These are phyloP conservation scores for Agrilus mali DNA, from an alignment of 2,888 invertebrate genomes.

Conservation along the genomic window DNA sequence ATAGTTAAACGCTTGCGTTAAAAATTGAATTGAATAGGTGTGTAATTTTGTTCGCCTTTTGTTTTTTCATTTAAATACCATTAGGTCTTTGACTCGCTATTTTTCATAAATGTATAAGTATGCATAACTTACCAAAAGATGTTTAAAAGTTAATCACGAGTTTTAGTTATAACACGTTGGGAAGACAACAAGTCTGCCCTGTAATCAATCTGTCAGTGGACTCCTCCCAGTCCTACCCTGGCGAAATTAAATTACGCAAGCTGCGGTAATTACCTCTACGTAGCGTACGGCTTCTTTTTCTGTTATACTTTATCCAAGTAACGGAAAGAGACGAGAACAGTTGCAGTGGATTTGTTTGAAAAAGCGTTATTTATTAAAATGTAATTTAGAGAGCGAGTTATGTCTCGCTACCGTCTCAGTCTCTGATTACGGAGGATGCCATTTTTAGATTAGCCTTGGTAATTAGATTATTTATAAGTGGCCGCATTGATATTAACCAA, in stretches of 20 bases:
- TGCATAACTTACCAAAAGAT: too few species aligned
- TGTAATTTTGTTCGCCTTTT: too few species aligned
- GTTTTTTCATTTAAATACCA: too few species aligned
- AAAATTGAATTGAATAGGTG: too few species aligned
- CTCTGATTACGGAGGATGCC: slow-evolving; percentile 26
- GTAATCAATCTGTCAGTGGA: slow-evolving; percentile 35
- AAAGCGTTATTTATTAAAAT: slow-evolving; percentile 5
- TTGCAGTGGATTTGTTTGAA: background rate
- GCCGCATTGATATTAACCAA: too few species aligned
- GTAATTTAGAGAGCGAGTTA: slow-evolving; percentile 21
- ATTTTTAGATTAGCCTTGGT: slow-evolving; percentile 27
- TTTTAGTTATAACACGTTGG: slow-evolving; percentile 23
- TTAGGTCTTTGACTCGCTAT: too few species aligned
- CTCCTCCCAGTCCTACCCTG: slow-evolving; percentile 35
- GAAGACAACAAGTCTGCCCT: slow-evolving; percentile 23
- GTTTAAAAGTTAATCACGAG: slow-evolving; percentile 2
- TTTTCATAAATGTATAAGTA: too few species aligned
- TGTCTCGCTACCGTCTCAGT: slow-evolving; percentile 27
- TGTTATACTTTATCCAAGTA: background rate
- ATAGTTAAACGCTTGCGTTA: too few species aligned
- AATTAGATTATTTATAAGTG: slow-evolving; percentile 30
- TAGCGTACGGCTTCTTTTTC: slow-evolving; percentile 16
- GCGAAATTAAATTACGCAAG: slow-evolving; percentile 36
- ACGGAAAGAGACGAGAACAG: slow-evolving; percentile 6
- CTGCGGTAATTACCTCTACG: slow-evolving; percentile 25